Evolutionary conservation across 2,888 invertebrate genomes (phyloP).

Genomic region (Rapana venosa): DNA sequence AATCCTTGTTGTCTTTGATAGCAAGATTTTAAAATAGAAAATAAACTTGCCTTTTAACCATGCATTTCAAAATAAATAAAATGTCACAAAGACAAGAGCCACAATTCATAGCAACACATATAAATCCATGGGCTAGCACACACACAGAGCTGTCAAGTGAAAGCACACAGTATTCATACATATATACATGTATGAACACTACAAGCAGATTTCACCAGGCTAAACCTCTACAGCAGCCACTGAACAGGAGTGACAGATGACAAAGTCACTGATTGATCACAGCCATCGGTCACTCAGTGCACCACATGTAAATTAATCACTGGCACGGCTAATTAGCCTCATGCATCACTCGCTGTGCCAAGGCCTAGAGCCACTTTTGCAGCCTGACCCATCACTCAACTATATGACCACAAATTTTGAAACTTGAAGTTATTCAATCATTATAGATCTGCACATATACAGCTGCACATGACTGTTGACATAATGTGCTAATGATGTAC

Average conservation of each 20-base stretch:
- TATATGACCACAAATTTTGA: neutral
- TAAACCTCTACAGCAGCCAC: neutral
- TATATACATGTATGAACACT: neutral
- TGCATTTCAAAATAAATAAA: too few species aligned
- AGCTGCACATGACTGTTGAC: too few species aligned
- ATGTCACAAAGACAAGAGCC: too few species aligned
- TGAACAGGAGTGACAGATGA: constrained; percentile 9
- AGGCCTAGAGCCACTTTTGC: neutral
- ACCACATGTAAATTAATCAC: constrained; percentile 10
- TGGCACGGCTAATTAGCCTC: neutral
- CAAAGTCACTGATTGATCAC: constrained; percentile 15
- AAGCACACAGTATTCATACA: neutral
- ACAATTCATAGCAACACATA: too few species aligned
- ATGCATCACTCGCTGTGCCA: constrained; percentile 15
- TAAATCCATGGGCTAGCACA: neutral
- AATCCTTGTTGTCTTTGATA: too few species aligned
- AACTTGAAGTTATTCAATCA: too few species aligned
- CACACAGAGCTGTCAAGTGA: neutral
- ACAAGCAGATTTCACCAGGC: neutral
- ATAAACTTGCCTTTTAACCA: too few species aligned
- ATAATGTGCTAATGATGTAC: too few species aligned
- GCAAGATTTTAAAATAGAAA: too few species aligned
- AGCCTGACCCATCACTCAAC: neutral
- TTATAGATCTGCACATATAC: too few species aligned
- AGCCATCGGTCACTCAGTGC: neutral